Conservation (phyloP, 2,797 vertebrate species). For the Telmatherina bonti region DNA sequence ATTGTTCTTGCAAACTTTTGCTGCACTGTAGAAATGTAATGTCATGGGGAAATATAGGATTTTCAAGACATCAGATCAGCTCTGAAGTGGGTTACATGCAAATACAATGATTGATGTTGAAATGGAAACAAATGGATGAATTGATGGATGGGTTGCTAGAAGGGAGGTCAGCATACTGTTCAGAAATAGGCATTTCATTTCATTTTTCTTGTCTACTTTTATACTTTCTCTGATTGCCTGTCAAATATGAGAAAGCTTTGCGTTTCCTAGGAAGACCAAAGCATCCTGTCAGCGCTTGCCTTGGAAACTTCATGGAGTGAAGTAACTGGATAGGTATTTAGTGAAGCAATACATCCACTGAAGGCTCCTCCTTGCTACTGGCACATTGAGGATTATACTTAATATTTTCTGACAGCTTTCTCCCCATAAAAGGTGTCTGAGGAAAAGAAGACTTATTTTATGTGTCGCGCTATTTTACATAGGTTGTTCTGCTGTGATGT, state of each 20-base stretch:
- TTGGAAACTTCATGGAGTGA: slow-evolving; percentile 50
- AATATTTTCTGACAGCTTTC: slow-evolving; percentile 37
- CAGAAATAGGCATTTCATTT: slow-evolving; percentile 20
- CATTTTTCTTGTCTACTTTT: slow-evolving; percentile 13
- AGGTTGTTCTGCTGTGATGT: neutral
- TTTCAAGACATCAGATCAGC: neutral
- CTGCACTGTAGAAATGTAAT: neutral
- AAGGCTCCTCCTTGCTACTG: slow-evolving; percentile 44
- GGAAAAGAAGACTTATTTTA: slow-evolving; percentile 37
- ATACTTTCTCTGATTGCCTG: slow-evolving; percentile 37
- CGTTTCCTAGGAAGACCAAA: slow-evolving; percentile 32
- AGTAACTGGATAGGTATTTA: slow-evolving; percentile 68
- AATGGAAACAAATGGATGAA: neutral
- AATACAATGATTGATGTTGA: slow-evolving; percentile 12
- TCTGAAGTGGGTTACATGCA: slow-evolving; percentile 4
- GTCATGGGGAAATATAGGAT: neutral
- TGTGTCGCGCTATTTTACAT: slow-evolving; percentile 14
- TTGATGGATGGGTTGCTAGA: slow-evolving; percentile 6
- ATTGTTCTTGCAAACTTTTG: neutral
- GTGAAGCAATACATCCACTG: slow-evolving; percentile 50
- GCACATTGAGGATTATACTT: slow-evolving; percentile 39
- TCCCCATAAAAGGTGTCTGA: slow-evolving; percentile 15
- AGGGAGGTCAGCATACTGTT: slow-evolving; percentile 5
- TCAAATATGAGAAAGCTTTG: slow-evolving; percentile 53
- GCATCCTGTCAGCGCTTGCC: slow-evolving; percentile 61